Evolutionary conservation across 2,888 invertebrate genomes (phyloP), one percentile per base, ranked within the genome.

Genomic region (Colostygia pectinataria): DNA sequence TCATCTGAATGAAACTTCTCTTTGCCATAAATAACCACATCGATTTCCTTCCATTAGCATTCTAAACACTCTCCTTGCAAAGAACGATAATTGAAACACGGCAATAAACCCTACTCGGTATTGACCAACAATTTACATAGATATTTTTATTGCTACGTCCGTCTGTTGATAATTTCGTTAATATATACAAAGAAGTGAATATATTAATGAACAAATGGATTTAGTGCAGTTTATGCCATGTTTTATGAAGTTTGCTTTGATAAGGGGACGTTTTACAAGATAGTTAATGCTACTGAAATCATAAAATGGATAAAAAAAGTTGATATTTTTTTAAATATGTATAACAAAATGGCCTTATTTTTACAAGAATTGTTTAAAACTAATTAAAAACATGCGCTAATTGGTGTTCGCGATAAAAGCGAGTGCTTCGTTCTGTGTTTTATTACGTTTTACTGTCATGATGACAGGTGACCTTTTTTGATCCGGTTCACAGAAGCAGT

Each of bases 21-120:
- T 66, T 53, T 67, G 66, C 43, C 53, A 55, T 63, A 65, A 71
- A 76, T 80, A 68, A 65, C 55, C 59, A 62, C 65, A 80, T 77
- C 74, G 78, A 72, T 76, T 81, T 71, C 64, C 70, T 69, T 77
- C 74, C 80, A 83, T 84, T 83, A 81, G 77, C 79, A 78, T 83
- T 80, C 79, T 75, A 71, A 76, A 74, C 76, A 78, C 79, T 73
- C 72, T 74, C 63, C 56, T 63, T 60, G 73, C 66, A 63, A 69
- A 60, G 63, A 59, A 68, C 66, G 77, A 77, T 80, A 81, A 83
- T 79, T 77, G 76, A 73, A 75, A 73, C 73, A 72, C 65, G 72
- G 68, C 62, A 57, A 69, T 75, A 75, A 78, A 80, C 68, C 20
- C 44, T 64, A 65, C 62, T 61, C 47, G 63, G 63, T 68, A 72